Base-by-base conservation (phyloP, 2,888 invertebrate species). In the Oscheius myriophilus region DNA sequence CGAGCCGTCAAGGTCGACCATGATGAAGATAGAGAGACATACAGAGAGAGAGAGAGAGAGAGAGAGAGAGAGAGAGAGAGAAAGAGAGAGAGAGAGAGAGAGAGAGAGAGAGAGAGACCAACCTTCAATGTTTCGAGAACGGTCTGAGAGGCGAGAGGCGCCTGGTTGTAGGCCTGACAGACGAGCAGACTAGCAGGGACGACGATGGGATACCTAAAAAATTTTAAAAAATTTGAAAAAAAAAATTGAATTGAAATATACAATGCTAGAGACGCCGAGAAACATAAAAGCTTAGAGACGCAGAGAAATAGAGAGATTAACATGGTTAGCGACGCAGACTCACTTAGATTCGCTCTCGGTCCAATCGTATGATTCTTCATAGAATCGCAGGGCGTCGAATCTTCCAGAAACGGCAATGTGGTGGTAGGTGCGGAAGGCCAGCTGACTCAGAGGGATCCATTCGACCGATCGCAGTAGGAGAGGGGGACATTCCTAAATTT, bases 361-460 rank as follows among this genome's bases (percentile, higher is more conserved):
- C 41, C 70, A 18, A 18, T 41, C 49, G 25, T 26, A 41, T 9
- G 58, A 53, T 1, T 49, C 43, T 11, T 59, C 53, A 1, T 43
- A 42, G 41, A 76, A 18, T 57, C 62, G 72, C 18, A 79, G 55
- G 1, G 75, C 66, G 49, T 78, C 73, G 52, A 80, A 78, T 6
- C 73, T 51, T 11, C 78, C 79, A 23, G 76, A 74, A 0, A 81
- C 68, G 0, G 79, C 71, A 11, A 81, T 54, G 9, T 73, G 66
- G 57, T 77, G 79, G 54, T 75, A 75, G 2, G 81, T 71, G 59
- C 76, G 75, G 55, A 73, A 80, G n/a, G 81, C 78, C 33, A 75
- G 49, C 78, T 78, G 63, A 54, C 46, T 61, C 26, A 61, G 39
- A 7, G 61, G 61, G 4, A 46, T 23, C 61, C 61, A 61, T 4